Evolutionary conservation across 2,797 vertebrate genomes (phyloP), one percentile per base, ranked within the genome.

Genomic region (Pseudochaenichthys georgianus): DNA sequence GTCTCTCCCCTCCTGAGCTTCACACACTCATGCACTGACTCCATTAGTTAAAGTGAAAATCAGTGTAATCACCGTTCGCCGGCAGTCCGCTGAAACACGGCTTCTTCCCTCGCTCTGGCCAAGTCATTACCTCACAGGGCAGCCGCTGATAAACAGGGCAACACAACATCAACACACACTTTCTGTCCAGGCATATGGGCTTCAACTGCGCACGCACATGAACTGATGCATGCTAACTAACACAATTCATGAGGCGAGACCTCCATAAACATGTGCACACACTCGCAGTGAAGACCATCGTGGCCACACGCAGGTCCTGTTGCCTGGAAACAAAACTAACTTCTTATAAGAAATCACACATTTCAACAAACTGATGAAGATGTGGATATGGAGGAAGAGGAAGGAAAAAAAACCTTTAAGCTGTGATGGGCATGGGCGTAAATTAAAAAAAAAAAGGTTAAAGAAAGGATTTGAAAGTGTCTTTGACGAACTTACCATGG

Each of bases 301-400:
- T 28, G 4, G 52, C 34, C n/a, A 41, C 19, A 64, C 2, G 11
- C 63, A 19, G 55, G 55, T 75, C 67, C 47, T 31, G 84, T 84
- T 87, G 87, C 84, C 70, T 84, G 78, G 86, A n/a, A 85, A 84
- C 80, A 63, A 69, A 80, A 75, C 19, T 11, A 48, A 41, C 21
- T 75, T 50, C 31, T 61, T 21, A 28, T 28, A 28, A 28, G 28
- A 28, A 28, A 28, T 42, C 0, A 53, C 64, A 55, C 64, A 51
- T 80, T 68, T 64, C 34, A 70, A 64, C n/a, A 10, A 68, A 74
- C 58, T 59, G 64, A 73, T 78, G 53, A 65, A 23, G 62, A 80
- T 57, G 54, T 7, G 12, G 55, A 75, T 52, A 73, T 62, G 59
- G 5, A 53, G 13, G 15, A 42, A 13, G 46, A 19, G 5, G 21